Conservation (phyloP, 2,888 invertebrate species). For the Harmothoe impar region DNA sequence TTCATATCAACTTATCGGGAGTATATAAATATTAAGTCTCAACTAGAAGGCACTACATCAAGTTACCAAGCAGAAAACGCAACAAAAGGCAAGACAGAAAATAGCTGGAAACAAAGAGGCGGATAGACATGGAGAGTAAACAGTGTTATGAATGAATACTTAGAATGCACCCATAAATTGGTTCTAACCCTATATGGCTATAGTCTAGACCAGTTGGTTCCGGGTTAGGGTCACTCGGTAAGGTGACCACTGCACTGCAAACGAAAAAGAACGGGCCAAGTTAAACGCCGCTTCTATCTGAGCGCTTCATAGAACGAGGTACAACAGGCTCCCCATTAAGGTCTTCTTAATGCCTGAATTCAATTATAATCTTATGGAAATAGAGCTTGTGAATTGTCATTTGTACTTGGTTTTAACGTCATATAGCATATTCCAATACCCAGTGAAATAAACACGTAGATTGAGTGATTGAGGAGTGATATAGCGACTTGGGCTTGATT, state of each 20-base stretch:
- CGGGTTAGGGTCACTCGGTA: slow-evolving; percentile 44
- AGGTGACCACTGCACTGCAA: slow-evolving; percentile 54
- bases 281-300: not conserved
- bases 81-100: slow-evolving; percentile 18
- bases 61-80: not conserved
- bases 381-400: slow-evolving; percentile 16
- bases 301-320: not conserved
- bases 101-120: not conserved
- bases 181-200: slow-evolving; percentile 61
- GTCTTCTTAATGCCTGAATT: not conserved
- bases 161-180: slow-evolving; percentile 42
- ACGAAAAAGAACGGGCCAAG: slow-evolving; percentile 51
- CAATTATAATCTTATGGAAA: not conserved
- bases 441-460: not conserved
- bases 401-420: slow-evolving; percentile 15
- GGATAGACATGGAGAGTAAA: not conserved
- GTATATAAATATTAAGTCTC: not conserved
- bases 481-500: too few species aligned
- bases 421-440: not conserved
- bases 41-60: not conserved
- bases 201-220: slow-evolving; percentile 37
- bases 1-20: too few species aligned
- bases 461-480: too few species aligned
- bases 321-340: slow-evolving; percentile 37
- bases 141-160: slow-evolving; percentile 21